A percentile compares a stretch with the other conserved stretches of the same genome.
Evolutionary conservation across 1,140 invertebrate species (phyloP).

Genomic region (Leptestheria dahalacensis): DNA sequence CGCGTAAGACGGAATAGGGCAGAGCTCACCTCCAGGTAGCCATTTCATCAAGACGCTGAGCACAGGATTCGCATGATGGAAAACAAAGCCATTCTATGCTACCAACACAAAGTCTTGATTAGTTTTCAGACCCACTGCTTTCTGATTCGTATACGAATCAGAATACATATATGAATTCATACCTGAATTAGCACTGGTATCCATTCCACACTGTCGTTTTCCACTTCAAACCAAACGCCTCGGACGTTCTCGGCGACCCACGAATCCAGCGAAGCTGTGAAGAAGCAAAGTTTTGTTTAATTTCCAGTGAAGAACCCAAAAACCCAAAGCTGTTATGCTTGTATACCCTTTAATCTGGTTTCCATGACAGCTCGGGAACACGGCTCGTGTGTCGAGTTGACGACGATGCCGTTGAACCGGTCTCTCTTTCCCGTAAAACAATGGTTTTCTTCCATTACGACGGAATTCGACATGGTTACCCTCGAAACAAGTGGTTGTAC

Average conservation of each 20-base stretch:
- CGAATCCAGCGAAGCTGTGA: conserved; percentile 50
- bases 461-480: neutral
- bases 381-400: conserved; percentile 42
- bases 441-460: neutral
- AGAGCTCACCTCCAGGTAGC: conserved; percentile 45
- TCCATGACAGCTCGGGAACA: conserved; percentile 25
- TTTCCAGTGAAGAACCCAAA: conserved; percentile 12
- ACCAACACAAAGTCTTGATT: neutral
- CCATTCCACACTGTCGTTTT: conserved; percentile 49
- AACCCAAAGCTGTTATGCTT: neutral
- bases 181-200: conserved; percentile 58
- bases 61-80: conserved; percentile 65
- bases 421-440: conserved; percentile 42
- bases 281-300: conserved; percentile 16
- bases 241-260: conserved; percentile 50
- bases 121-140: neutral
- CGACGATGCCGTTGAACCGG: conserved; percentile 49
- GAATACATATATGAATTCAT: no score
- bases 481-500: neutral
- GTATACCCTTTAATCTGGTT: conserved; percentile 18
- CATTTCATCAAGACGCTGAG: conserved; percentile 67
- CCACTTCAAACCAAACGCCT: conserved; percentile 69
- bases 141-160: neutral
- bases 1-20: conserved; percentile 60
- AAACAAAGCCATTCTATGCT: conserved; percentile 59